Base-by-base conservation (phyloP, 2,113 vertebrate species). In the Pandion haliaetus region DNA sequence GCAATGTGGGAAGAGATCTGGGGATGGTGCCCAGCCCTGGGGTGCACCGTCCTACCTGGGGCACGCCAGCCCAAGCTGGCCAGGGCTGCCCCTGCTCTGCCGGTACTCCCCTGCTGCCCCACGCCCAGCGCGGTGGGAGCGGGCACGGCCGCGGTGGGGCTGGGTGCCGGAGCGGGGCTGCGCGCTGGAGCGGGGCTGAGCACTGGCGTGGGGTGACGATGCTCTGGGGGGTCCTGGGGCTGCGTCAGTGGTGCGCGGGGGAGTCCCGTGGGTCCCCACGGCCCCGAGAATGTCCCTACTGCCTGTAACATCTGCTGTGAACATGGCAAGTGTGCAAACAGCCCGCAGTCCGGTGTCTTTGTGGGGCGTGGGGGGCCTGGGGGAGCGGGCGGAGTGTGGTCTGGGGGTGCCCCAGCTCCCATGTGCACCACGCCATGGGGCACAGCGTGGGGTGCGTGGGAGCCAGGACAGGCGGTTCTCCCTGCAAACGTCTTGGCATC, bases 251-350 rank as follows among this genome's bases (percentile, higher is more conserved):
- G 15, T 40, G 58, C 0, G 3, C 67, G 45, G 0, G 1, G 34
- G 73, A 49, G 67, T 19, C 49, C 69, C 1, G 8, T 0, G 4
- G 32, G 67, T 82, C 82, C 15, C 72, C 95, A 13, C 2, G 5
- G 32, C 52, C 32, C 54, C 3, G 3, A 45, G 36, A 31, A 65
- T 20, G 50, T 49, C 69, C 42, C 47, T 11, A 1, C 84, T 55
- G 81, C 84, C 95, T 96, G 95, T 96, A 95, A 87, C 6, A 2
- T 81, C 88, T 77, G 87, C 97, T 96, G 87, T 80, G 82, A 97
- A 97, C 96, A 97, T 55, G 96, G 90, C 93, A 82, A 94, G 92
- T 95, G 93, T 96, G 93, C 96, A 96, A 97, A 58, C 32, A 47
- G n/a, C 44, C 65, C 6, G 12, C 38, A 12, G 90, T 82, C 82